Base-by-base conservation (phyloP, 2,113 vertebrate species). In the Struthio camelus region DNA sequence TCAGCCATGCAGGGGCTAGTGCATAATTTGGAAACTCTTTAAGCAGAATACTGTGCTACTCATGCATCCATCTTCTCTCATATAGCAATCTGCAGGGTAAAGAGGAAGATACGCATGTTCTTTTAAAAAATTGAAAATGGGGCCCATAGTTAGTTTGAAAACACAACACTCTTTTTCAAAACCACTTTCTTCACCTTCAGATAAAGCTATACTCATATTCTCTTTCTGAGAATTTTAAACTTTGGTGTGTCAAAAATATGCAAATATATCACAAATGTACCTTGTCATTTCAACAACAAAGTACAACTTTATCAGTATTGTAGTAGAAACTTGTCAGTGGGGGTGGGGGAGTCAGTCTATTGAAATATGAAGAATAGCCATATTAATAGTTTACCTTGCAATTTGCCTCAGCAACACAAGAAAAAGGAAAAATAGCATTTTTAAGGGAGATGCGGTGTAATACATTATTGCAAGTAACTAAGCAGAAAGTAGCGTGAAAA, bases 321-420 rank as follows among this genome's bases (percentile, higher is more conserved):
- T 97, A 96, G 85, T 96, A 96, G 96, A 97, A 97, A 97, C 80
- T 96, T 98, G 97, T 96, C 97, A 92, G 85, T 97, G 97, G 97
- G 97, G 96, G 96, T 59, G 92, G 96, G 96, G 97, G 97, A 97
- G 96, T 98, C 97, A 97, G 97, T 98, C 96, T 97, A 97, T 96
- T 85, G 97, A 98, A 97, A 90, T 97, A 96, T 94, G 96, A 98
- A 97, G 93, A 98, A 98, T 98, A 98, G 98, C 98, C 98, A 98
- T 98, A 98, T 98, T 95, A 98, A 97, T 97, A 97, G 98, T 97
- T 98, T 97, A 98, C 97, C 97, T 98, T 98, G 96, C 92, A 96
- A 93, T 97, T 98, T 98, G 98, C 98, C 97, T 98, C 97, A 97
- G 94, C 96, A 96, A 97, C 96, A 92, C 88, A 96, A 91, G 90